Evolutionary conservation across 2,113 vertebrate genomes (phyloP), one percentile per base, ranked within the genome.

Genomic region (Dipodomys spectabilis): DNA sequence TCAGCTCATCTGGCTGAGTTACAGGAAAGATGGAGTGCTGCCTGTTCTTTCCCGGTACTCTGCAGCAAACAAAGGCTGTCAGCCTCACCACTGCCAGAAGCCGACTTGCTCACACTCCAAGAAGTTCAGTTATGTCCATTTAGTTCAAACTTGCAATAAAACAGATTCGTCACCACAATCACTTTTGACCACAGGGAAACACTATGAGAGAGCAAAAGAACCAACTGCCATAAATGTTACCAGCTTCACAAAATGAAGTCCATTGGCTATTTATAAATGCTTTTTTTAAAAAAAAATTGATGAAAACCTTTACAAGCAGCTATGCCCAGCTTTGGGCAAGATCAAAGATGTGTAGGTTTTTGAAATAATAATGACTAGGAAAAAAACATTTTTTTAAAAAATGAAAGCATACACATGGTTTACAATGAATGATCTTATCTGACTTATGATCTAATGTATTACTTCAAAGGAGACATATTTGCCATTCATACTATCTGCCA

Each of bases 91-190:
- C 11, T 1, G 27, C 53, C 39, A 0, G 15, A 73, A 2, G 28
- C 32, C 0, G 19, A 25, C 65, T 86, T 79, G 28, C 95, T 82
- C 83, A 2, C 13, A 82, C 80, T 92, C 87, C 80, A 93, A 84
- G 90, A 95, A 93, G 87, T 96, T 93, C 90, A 68, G 75, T 60
- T 81, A 86, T 11, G 79, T 95, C 80, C 60, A 93, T 93, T 93
- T 92, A 95, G 88, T 93, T 95, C 92, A 91, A 95, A 95, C 90
- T 89, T 79, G 86, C 77, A 85, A 79, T 89, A 88, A 92, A 95
- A 93, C 60, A 88, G 92, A 95, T 93, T 91, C 95, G 95, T 96
- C 94, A 83, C 82, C 7, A 27, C 82, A 87, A 83, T 92, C 88
- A 68, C 88, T 92, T 88, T 93, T 84, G 96, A 96, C 91, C 82